Percentiles rank a stretch among this genome's conserved stretches.
These are phyloP conservation scores for Dendrophyllia cribrosa DNA, from an alignment of 64 coral and sea anemone genomes.

Conservation along the genomic window DNA sequence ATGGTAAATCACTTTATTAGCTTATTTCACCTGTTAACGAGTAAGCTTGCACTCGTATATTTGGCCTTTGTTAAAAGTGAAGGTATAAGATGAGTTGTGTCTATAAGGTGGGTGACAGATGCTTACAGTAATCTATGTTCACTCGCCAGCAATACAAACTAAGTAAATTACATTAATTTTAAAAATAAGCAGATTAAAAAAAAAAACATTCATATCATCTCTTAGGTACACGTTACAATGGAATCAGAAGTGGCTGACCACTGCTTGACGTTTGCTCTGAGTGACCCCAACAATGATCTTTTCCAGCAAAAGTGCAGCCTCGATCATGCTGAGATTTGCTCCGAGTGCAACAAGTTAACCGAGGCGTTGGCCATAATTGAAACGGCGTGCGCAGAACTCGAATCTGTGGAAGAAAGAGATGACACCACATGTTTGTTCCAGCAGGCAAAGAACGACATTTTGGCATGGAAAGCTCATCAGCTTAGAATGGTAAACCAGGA, in stretches of 20 bases:
- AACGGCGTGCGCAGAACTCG: background rate
- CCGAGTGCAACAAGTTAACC: background rate
- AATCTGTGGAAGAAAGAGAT: background rate
- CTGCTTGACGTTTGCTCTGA: background rate
- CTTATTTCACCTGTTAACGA: too few relatives aligned
- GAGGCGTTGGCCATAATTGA: background rate
- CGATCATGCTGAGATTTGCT: background rate
- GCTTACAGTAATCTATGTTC: too few relatives aligned
- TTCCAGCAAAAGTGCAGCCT: background rate
- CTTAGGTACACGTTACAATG: slow-evolving; percentile 11
- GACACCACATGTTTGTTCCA: background rate
- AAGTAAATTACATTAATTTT: background rate
- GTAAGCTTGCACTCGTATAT: too few relatives aligned
- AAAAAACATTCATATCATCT: background rate
- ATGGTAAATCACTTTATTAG: too few relatives aligned
- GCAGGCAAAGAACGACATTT: background rate
- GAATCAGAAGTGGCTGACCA: slow-evolving; percentile 20
- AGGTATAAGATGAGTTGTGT: too few relatives aligned
- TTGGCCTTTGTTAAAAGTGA: too few relatives aligned
- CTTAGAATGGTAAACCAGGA: slow-evolving; percentile 16
- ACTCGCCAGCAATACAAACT: background rate
- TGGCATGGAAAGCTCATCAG: slow-evolving; percentile 26
- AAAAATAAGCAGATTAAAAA: too few relatives aligned
- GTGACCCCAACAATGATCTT: background rate
- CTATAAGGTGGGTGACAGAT: too few relatives aligned